These are phyloP conservation scores for Rhynchonycteris naso DNA, from an alignment of 2,797 vertebrate species.

Conservation along the genomic window DNA sequence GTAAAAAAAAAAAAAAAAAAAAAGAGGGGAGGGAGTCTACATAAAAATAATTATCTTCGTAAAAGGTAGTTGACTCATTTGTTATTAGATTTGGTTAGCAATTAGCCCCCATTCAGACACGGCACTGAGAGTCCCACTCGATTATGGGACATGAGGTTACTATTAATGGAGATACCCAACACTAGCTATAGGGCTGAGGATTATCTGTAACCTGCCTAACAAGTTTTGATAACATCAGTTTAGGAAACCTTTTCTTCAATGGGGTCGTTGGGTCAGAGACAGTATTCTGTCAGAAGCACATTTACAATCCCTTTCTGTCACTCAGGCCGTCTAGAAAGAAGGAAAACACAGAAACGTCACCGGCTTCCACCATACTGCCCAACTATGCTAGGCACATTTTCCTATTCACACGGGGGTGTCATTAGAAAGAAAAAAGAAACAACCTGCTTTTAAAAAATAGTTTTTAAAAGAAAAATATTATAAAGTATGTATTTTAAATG, in stretches of 20 bases:
- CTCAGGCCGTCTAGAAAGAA: neutral
- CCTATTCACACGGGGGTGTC: neutral
- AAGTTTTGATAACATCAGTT: constrained; percentile 66
- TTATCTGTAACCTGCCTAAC: constrained; percentile 51
- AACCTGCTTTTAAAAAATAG: neutral
- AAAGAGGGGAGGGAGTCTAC: too few relatives aligned
- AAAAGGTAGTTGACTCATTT: neutral
- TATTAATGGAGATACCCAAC: constrained; percentile 1
- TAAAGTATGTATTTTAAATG: neutral
- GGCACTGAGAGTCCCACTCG: neutral
- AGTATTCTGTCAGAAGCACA: neutral
- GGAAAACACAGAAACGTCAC: neutral
- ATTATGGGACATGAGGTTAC: neutral
- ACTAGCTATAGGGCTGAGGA: neutral
- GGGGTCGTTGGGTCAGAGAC: neutral
- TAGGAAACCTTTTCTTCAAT: constrained; percentile 43
- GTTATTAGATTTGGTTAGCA: neutral
- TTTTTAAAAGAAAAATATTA: neutral
- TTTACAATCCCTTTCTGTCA: neutral
- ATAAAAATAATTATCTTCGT: neutral
- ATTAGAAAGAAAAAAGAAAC: neutral
- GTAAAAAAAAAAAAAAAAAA: too few relatives aligned
- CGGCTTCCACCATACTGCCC: neutral
- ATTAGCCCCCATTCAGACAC: neutral
- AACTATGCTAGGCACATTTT: neutral